Evolutionary conservation across 2,888 invertebrate species (phyloP), one percentile per base, ranked within the genome.

Genomic region (Exocentrus adspersus): DNA sequence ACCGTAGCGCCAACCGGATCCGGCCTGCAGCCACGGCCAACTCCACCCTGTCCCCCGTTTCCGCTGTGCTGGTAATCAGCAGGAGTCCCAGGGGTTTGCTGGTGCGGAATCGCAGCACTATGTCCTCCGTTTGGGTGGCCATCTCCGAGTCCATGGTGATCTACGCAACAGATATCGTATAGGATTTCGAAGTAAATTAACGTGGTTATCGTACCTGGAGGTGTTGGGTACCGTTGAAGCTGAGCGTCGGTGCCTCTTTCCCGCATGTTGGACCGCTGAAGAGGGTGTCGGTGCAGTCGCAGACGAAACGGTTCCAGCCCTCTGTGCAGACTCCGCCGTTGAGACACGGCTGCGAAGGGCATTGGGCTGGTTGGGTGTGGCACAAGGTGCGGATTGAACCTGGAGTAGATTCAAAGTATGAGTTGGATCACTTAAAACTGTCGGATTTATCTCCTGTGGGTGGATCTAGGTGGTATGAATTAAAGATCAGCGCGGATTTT

Each of bases 241-340:
- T 91, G 24, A 97, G 85, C 1, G 94, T 95, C 5, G 94, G 90
- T 0, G 96, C 92, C 80, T 94, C 97, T 92, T 87, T 62, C 68
- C 95, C 95, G 84, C 98, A 98, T 9, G 94, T 95, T 0, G 94
- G 92, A 21, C 97, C 98, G 0, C 92, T 92, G 78, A 91, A 97
- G 68, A 91, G 88, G 0, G 97, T 97, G 30, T 89, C 88, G 7
- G 94, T 91, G 81, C 98, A 98, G 82, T 98, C 97, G 80, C 98
- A 98, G 56, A 95, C 88, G 72, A 93, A 93, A 14, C 97, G 87
- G 84, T 97, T 97, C 97, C 97, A 98, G 0, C 98, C 98, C 81
- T 97, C 97, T 2, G 89, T 85, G 82, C 98, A 98, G 17, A 86
- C 84, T 0, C 95, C 96, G 1, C 92, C 92, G 79, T 97, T 94